Evolutionary conservation across 2,797 vertebrate species (phyloP), one percentile per base, ranked within the genome.

Genomic region (Aulostomus chinensis): DNA sequence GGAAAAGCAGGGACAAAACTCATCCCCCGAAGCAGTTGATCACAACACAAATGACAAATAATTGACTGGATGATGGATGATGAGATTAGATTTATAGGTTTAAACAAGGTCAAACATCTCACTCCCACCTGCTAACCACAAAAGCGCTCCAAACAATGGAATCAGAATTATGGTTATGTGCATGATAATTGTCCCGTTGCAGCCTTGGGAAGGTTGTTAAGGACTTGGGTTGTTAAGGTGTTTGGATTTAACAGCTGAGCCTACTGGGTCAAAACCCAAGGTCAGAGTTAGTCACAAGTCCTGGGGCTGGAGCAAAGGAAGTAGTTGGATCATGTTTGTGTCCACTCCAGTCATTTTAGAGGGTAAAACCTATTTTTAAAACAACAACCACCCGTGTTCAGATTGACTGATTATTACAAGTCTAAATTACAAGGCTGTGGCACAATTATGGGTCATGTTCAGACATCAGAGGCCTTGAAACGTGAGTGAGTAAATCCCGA

Each of bases 81-180:
- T 66, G 74, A 85, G 79, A 90, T 89, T 85, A 81, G 83, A 88
- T 90, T 87, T 85, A 90, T 84, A 78, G 73, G 76, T 86, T 84
- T 76, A 84, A 88, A 89, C 86, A 86, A 89, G 87, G 88, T 90
- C 88, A 90, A 76, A 87, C 85, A 87, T 86, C 77, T 74, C 85
- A 58, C 86, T 83, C 58, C 81, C 82, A 83, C 83, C 82, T 86
- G 83, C 81, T 87, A 78, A 87, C 81, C 84, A 87, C 76, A 80
- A 72, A 81, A 74, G 32, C 16, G 77, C 80, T 79, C 68, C 64
- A 58, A 71, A 76, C 26, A 54, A 70, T 67, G 68, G 56, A 80
- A 83, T 83, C 78, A 79, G 76, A 86, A 84, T 86, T 78, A 89
- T 66, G 80, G 76, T 80, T 83, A 80, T 85, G 80, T 80, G 80